These are phyloP conservation scores for Sylvilagus bachmani DNA, from an alignment of 2,113 vertebrate genomes.

Conservation along the genomic window DNA sequence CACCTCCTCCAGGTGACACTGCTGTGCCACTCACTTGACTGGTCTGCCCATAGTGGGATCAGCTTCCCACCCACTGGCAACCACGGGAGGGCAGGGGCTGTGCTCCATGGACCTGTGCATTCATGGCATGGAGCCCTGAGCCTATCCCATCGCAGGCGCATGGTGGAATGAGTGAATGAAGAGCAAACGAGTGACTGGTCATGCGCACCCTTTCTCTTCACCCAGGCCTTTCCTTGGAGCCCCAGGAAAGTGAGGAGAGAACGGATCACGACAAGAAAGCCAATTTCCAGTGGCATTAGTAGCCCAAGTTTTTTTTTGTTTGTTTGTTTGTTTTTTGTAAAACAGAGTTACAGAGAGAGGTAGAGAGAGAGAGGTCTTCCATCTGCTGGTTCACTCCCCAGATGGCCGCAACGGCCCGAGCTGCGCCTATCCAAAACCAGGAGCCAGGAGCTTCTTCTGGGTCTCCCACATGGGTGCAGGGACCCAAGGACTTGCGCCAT, in stretches of 20 bases:
- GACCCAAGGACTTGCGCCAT: no score
- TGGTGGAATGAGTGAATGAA: constrained; percentile 7
- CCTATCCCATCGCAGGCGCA: background rate
- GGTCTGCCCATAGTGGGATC: background rate
- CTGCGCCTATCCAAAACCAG: no score
- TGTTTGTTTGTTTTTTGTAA: no score
- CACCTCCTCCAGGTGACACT: background rate
- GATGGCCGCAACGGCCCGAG: no score
- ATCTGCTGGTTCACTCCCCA: no score
- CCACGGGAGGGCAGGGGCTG: background rate
- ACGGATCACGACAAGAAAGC: constrained; percentile 22
- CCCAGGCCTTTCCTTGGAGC: constrained; percentile 13
- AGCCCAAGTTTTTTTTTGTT: no score
- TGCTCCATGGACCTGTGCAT: background rate
- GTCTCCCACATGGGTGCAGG: no score
- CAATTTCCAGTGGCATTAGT: background rate
- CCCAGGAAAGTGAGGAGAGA: constrained; percentile 47
- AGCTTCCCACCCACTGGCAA: background rate
- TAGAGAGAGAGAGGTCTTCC: no score
- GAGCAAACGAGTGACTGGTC: background rate
- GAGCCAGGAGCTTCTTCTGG: no score
- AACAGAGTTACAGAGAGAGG: no score
- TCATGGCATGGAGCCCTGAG: background rate
- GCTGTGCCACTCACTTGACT: background rate
- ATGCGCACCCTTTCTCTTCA: background rate